Evolutionary conservation across 2,888 invertebrate species (phyloP).

Genomic region (Poecilus cupreus): DNA sequence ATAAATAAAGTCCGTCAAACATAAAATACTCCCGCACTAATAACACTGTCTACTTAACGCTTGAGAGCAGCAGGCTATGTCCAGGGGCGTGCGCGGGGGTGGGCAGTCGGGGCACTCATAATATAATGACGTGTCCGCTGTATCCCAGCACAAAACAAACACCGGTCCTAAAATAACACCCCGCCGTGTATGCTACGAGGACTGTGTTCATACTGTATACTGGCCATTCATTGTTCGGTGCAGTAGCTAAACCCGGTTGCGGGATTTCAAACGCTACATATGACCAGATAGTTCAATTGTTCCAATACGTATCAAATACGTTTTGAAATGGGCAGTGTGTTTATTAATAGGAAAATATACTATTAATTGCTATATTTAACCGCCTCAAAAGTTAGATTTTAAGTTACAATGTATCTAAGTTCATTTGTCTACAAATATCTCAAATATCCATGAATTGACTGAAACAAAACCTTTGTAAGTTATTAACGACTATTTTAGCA

Average conservation of each 20-base stretch:
- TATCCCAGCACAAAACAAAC: slow-evolving; percentile 43
- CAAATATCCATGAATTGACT: too few relatives aligned
- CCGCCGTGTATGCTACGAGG: slow-evolving; percentile 7
- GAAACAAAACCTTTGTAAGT: too few relatives aligned
- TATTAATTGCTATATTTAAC: too few relatives aligned
- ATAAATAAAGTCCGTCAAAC: slow-evolving; percentile 18
- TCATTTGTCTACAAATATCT: too few relatives aligned
- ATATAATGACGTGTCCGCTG: slow-evolving; percentile 39
- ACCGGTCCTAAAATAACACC: slow-evolving; percentile 51
- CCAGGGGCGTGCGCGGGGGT: slow-evolving; percentile 10
- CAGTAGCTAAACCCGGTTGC: background rate
- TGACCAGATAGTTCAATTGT: background rate
- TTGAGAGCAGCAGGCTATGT: background rate
- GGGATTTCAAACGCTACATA: background rate
- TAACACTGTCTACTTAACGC: slow-evolving; percentile 32
- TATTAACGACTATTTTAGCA: too few relatives aligned
- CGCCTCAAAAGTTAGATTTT: too few relatives aligned
- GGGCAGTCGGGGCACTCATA: slow-evolving; percentile 18
- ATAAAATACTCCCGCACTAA: slow-evolving; percentile 18
- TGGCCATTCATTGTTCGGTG: slow-evolving; percentile 1
- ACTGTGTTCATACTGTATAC: background rate
- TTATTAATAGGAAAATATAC: too few relatives aligned
- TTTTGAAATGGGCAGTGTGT: too few relatives aligned
- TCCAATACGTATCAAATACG: too few relatives aligned
- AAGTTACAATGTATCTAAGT: too few relatives aligned